Percentiles rank a stretch among this genome's conserved stretches.
Conservation (phyloP, 2,113 vertebrate genomes). For the Anser cygnoides region DNA sequence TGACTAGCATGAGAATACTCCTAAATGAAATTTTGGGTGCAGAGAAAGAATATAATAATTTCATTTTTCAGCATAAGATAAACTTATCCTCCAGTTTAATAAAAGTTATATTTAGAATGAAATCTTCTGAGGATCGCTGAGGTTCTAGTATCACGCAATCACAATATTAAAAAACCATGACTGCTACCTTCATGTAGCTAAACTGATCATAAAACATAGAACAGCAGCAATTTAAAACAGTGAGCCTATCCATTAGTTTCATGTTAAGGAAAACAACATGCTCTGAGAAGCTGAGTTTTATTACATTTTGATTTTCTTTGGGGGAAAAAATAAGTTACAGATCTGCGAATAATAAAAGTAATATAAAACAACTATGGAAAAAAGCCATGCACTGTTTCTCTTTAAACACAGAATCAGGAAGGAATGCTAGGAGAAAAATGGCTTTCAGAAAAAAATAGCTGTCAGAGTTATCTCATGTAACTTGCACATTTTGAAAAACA, state of each 20-base stretch:
- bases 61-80: neutral
- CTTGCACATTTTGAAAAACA: neutral
- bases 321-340: neutral
- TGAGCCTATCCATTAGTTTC: neutral
- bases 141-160: neutral
- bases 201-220: neutral
- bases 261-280: neutral
- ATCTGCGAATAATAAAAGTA: neutral
- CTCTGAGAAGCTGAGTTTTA: neutral
- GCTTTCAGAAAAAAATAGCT: neutral
- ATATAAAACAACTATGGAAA: neutral
- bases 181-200: neutral
- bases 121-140: neutral
- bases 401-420: neutral
- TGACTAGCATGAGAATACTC: neutral
- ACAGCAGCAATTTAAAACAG: neutral
- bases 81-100: neutral
- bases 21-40: neutral
- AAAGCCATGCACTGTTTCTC: neutral
- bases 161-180: neutral
- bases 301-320: neutral
- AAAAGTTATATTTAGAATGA: neutral
- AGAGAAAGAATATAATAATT: neutral
- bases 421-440: neutral
- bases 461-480: neutral